Conservation (phyloP, 2,797 vertebrate genomes). For the Spizella passerina region DNA sequence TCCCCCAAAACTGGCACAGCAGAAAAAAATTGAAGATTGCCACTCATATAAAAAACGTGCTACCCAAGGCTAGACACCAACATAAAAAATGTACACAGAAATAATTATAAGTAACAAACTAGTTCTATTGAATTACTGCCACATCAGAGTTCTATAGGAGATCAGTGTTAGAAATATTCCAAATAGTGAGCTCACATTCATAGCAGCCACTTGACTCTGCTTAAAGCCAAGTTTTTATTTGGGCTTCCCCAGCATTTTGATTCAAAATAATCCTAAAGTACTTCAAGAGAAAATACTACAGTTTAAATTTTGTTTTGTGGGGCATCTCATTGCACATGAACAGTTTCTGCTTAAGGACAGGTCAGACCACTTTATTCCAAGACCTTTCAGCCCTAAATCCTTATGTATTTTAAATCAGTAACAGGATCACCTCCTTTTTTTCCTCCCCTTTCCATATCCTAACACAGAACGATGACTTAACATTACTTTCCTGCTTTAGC, state of each 20-base stretch:
- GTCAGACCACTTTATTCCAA: neutral
- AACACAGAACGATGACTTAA: neutral
- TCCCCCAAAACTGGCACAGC: neutral
- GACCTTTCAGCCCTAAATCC: neutral
- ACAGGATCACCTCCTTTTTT: neutral
- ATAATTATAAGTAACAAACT: neutral
- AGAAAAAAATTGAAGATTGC: neutral
- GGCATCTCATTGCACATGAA: neutral
- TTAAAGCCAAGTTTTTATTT: neutral
- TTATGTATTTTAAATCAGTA: neutral
- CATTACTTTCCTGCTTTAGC: neutral
- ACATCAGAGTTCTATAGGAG: neutral
- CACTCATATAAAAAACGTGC: neutral
- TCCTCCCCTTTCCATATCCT: neutral
- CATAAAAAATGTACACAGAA: neutral
- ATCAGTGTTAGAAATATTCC: neutral
- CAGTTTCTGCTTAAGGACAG: neutral
- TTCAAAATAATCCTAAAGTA: neutral
- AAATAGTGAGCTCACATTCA: neutral
- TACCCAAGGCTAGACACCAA: neutral
- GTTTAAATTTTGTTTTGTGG: neutral
- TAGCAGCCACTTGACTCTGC: neutral
- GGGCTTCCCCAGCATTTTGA: neutral
- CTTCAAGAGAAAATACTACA: neutral
- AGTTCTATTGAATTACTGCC: neutral